Conservation (phyloP, 2,113 vertebrate genomes). For the Chitala chitala region DNA sequence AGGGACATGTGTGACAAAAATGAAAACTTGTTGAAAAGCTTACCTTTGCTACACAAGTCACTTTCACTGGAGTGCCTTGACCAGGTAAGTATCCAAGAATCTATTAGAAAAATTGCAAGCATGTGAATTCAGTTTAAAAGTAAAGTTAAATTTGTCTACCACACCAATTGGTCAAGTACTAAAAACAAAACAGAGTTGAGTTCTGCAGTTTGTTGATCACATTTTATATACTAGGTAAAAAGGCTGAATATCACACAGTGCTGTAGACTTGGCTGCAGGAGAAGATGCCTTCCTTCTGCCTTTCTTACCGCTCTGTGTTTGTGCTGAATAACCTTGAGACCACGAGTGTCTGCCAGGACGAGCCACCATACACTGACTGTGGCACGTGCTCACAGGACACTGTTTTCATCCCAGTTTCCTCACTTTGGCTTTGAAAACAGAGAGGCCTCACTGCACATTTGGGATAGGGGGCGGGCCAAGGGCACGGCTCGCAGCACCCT, state of each 20-base stretch:
- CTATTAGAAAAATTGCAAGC: conserved; percentile 50
- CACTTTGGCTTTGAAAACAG: conserved; percentile 21
- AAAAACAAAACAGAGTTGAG: background rate
- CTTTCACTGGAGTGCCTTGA: conserved; percentile 74
- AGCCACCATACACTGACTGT: background rate
- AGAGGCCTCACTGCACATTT: background rate
- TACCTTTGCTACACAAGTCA: conserved; percentile 85
- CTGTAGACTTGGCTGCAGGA: too few species aligned
- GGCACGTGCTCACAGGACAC: background rate
- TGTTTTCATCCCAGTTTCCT: background rate
- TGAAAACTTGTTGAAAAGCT: background rate
- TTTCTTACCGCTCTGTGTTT: background rate
- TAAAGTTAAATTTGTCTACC: too few species aligned
- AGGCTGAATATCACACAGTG: too few species aligned
- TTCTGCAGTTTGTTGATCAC: too few species aligned
- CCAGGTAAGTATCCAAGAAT: conserved; percentile 89
- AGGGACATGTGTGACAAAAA: background rate
- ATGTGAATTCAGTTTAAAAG: conserved; percentile 13
- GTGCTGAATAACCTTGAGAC: background rate
- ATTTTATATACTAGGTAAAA: too few species aligned
- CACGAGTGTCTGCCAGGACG: background rate
- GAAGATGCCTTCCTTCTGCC: too few species aligned
- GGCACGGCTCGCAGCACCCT: background rate
- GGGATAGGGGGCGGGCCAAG: background rate
- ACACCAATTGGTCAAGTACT: too few species aligned